A percentile compares a stretch with the other conserved stretches of the same genome.
These are phyloP conservation scores for Planiliza haematocheilus DNA, from an alignment of 2,113 vertebrate species.

Conservation along the genomic window DNA sequence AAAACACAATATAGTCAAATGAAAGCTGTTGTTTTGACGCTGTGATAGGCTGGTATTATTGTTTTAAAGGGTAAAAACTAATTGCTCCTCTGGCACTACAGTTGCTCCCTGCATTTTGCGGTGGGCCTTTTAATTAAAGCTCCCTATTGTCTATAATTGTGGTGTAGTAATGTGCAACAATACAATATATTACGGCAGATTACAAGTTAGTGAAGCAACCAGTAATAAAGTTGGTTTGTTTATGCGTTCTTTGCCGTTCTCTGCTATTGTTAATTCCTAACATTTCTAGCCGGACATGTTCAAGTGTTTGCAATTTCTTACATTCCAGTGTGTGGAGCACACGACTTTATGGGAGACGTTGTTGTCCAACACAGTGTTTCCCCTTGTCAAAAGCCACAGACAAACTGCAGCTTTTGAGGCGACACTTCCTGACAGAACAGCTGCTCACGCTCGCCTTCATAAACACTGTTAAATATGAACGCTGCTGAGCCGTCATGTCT, in stretches of 20 bases:
- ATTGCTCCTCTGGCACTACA: conserved; percentile 36
- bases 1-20: conserved; percentile 4
- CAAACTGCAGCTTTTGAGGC: conserved; percentile 29
- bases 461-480: conserved; percentile 33
- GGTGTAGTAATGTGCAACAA: conserved; percentile 40
- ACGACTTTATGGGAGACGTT: background rate
- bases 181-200: conserved; percentile 35
- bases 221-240: background rate
- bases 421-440: conserved; percentile 44
- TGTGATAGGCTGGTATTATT: conserved; percentile 19
- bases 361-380: background rate
- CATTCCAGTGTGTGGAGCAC: background rate
- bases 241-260: background rate
- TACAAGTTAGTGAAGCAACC: conserved; percentile 20
- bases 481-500: background rate
- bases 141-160: conserved; percentile 32
- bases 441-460: conserved; percentile 21
- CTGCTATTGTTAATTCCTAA: background rate
- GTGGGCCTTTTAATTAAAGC: conserved; percentile 35
- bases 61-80: conserved; percentile 8
- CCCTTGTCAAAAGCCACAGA: background rate
- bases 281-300: background rate
- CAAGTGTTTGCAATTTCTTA: background rate
- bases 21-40: conserved; percentile 7
- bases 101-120: conserved; percentile 44